Conservation (phyloP, 2,113 vertebrate species). For the Axis porcinus region DNA sequence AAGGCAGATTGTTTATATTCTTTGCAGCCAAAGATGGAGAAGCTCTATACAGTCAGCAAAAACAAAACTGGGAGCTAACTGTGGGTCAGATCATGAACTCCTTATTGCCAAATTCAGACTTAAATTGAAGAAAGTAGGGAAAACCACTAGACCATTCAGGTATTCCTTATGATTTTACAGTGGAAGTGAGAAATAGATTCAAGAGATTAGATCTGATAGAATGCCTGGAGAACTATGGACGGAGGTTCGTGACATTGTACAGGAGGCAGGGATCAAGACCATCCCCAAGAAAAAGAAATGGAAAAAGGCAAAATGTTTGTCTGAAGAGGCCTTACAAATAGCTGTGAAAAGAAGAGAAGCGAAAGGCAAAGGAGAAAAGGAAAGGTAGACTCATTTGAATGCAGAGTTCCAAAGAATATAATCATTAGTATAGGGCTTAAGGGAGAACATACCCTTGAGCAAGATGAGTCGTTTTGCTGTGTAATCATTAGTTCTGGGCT, state of each 20-base stretch:
- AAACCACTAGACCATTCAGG: neutral
- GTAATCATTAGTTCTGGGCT: neutral
- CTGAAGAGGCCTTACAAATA: neutral
- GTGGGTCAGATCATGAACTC: neutral
- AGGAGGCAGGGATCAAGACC: neutral
- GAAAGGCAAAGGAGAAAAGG: neutral
- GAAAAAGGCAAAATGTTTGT: neutral
- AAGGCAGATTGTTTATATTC: neutral
- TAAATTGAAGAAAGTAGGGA: neutral
- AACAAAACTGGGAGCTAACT: neutral
- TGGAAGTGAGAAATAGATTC: neutral
- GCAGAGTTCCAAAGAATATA: neutral
- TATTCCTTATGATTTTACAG: neutral
- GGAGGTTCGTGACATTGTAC: neutral
- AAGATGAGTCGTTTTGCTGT: neutral
- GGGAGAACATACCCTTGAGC: neutral
- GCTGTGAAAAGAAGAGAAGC: neutral
- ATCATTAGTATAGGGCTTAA: neutral
- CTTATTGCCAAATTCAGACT: neutral
- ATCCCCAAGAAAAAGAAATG: neutral
- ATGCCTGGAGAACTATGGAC: neutral
- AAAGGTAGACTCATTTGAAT: neutral
- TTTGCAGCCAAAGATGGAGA: neutral
- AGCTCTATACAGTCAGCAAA: neutral
- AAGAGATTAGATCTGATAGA: neutral